Percentiles rank a stretch among this genome's conserved stretches.
Evolutionary conservation across 2,113 vertebrate genomes (phyloP).

Genomic region (Pleuronectes platessa): DNA sequence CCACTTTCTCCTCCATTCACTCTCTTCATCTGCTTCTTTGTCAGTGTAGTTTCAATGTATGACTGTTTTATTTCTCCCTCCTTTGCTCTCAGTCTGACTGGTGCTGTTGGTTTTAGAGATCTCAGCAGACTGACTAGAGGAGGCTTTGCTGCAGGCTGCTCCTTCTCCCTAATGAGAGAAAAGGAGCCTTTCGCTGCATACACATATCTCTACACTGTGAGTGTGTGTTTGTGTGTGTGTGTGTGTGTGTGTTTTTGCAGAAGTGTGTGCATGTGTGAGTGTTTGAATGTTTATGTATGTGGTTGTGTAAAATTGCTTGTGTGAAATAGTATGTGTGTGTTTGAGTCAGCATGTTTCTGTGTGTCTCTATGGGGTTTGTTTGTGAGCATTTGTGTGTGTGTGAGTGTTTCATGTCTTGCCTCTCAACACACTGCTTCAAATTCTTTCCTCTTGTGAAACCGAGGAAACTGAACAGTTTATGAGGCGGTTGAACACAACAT

Average conservation of each 20-base stretch:
- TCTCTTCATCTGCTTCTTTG: constrained; percentile 22
- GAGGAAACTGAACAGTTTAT: constrained; percentile 65
- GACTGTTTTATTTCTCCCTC: constrained; percentile 23
- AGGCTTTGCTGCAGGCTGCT: constrained; percentile 72
- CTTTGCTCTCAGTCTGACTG: constrained; percentile 34
- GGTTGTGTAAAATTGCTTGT: constrained; percentile 62
- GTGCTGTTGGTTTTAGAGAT: constrained; percentile 74
- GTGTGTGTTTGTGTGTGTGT: background rate
- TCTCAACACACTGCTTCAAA: constrained; percentile 55
- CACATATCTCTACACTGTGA: constrained; percentile 14
- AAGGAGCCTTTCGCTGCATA: constrained; percentile 47
- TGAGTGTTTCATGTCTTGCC: constrained; percentile 39
- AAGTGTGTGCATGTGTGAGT: background rate
- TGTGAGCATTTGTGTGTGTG: constrained; percentile 33
- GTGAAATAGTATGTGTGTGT: constrained; percentile 57
- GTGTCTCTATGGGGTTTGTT: constrained; percentile 53
- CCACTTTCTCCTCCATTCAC: background rate
- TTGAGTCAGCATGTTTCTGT: constrained; percentile 60
- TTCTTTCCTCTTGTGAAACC: constrained; percentile 71
- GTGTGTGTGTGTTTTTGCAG: background rate
- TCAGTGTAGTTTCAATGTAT: constrained; percentile 4
- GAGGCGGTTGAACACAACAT: constrained; percentile 65
- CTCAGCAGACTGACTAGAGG: constrained; percentile 68
- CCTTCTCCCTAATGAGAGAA: constrained; percentile 72
- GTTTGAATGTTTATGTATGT: constrained; percentile 50